phyloP scores from a whole-genome alignment of 2,888 invertebrate species.

The Sipunculus nudus region DNA sequence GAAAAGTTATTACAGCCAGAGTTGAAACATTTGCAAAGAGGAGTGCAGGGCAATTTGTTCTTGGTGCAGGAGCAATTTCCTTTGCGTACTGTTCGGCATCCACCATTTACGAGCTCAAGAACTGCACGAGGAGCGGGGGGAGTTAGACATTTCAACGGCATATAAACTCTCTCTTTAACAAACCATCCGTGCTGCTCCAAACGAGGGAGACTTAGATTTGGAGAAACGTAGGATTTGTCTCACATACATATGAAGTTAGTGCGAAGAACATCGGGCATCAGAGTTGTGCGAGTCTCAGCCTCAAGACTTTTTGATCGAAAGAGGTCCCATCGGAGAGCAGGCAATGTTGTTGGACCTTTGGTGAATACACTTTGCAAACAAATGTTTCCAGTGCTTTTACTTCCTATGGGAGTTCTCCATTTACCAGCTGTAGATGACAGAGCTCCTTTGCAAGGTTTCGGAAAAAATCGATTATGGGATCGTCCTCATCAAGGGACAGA shows the following conservation, averaged over 20 bases:
- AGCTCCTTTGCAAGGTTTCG: neutral
- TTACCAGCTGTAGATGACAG: neutral
- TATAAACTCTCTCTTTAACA: neutral
- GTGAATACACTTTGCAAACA: conserved; percentile 1
- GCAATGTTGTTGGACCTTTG: conserved; percentile 3
- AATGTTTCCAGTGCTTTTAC: conserved; percentile 1
- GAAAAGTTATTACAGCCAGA: too few species aligned
- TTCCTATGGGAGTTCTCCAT: neutral
- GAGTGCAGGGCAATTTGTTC: conserved; percentile 17
- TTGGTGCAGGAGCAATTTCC: conserved; percentile 11
- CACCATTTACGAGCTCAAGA: conserved; percentile 13
- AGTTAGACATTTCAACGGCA: conserved; percentile 11
- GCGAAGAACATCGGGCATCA: conserved; percentile 1
- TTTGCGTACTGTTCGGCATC: conserved; percentile 13
- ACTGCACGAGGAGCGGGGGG: conserved; percentile 9
- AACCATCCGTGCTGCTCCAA: conserved; percentile 1
- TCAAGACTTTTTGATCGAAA: conserved; percentile 19
- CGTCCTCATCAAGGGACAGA: neutral
- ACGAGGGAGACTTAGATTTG: neutral
- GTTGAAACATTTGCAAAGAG: conserved; percentile 15
- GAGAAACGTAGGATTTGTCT: neutral
- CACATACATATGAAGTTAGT: neutral
- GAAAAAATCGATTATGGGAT: conserved; percentile 5
- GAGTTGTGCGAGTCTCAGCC: conserved; percentile 9
- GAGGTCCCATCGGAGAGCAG: conserved; percentile 9